Percentiles rank a stretch among this genome's conserved stretches.
Conservation (phyloP, 2,113 vertebrate species). For the Thunnus maccoyii region DNA sequence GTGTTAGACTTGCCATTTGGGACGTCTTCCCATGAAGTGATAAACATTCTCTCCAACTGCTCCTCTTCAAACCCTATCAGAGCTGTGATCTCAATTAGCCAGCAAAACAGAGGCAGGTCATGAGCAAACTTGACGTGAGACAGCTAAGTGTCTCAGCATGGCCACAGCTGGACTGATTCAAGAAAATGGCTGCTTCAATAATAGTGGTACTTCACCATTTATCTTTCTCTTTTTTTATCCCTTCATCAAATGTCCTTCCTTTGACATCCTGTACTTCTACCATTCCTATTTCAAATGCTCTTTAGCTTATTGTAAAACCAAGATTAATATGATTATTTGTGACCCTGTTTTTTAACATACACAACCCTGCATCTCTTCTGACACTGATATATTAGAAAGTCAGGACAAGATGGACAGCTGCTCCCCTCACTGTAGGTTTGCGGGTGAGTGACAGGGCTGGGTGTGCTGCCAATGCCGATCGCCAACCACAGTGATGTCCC, state of each 20-base stretch:
- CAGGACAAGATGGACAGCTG: slow-evolving; percentile 52
- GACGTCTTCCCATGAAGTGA: slow-evolving; percentile 50
- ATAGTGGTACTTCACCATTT: not conserved
- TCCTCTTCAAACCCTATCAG: slow-evolving; percentile 64
- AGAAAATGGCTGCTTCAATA: slow-evolving; percentile 11
- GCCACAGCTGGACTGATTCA: slow-evolving; percentile 13
- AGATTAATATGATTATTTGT: too few species aligned
- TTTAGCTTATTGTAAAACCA: not conserved
- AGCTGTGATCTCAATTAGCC: slow-evolving; percentile 76
- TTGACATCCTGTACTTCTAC: not conserved
- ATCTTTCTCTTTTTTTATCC: not conserved
- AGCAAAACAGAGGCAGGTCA: slow-evolving; percentile 18
- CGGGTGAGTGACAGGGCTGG: slow-evolving; percentile 46
- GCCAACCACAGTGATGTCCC: slow-evolving; percentile 32
- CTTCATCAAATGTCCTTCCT: not conserved
- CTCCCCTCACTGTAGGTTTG: slow-evolving; percentile 39
- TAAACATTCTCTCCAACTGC: slow-evolving; percentile 66
- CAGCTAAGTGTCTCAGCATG: not conserved
- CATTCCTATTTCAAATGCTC: not conserved
- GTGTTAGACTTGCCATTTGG: slow-evolving; percentile 72
- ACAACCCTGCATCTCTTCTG: slow-evolving; percentile 18
- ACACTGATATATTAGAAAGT: slow-evolving; percentile 34
- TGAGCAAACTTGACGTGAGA: slow-evolving; percentile 7
- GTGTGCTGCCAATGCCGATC: slow-evolving; percentile 58
- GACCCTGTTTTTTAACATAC: slow-evolving; percentile 38